phyloP scores from a whole-genome alignment of 1,140 invertebrate genomes.

The Phthorimaea operculella region DNA sequence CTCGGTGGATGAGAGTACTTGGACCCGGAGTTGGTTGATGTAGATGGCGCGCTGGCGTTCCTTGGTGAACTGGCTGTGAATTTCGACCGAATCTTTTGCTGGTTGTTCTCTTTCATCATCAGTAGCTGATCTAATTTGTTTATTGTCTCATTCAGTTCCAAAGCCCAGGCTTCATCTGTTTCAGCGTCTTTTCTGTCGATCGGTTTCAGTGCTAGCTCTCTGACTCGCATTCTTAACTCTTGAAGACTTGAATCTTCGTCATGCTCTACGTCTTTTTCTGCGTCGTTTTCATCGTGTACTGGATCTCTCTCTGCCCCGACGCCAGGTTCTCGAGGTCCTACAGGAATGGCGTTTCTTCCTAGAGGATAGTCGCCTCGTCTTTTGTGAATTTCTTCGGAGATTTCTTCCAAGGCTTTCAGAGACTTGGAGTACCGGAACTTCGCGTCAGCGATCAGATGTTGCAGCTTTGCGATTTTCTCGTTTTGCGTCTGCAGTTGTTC shows the following conservation, averaged over 20 bases:
- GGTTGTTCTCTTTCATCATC: constrained; percentile 71
- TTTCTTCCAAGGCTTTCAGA: constrained; percentile 86
- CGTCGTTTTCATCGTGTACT: constrained; percentile 60
- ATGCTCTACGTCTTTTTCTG: constrained; percentile 38
- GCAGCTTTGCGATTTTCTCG: constrained; percentile 81
- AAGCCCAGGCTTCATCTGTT: constrained; percentile 72
- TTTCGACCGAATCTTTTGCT: constrained; percentile 52
- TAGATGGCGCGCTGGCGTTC: constrained; percentile 50
- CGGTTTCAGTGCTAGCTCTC: constrained; percentile 71
- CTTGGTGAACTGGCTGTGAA: constrained; percentile 46
- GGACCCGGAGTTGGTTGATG: constrained; percentile 34
- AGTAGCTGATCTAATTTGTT: constrained; percentile 74
- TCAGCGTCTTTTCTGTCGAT: constrained; percentile 71
- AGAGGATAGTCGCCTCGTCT: constrained; percentile 60
- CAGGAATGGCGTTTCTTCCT: constrained; percentile 58
- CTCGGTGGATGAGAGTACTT: constrained; percentile 34
- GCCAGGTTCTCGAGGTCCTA: constrained; percentile 85
- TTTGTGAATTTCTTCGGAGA: constrained; percentile 93
- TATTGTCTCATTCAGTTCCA: constrained; percentile 72
- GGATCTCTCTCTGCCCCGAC: constrained; percentile 85
- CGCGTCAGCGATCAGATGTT: constrained; percentile 80
- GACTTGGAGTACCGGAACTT: constrained; percentile 89
- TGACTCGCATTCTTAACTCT: constrained; percentile 69
- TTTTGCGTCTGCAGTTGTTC: constrained; percentile 92
- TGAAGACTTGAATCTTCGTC: constrained; percentile 61